Evolutionary conservation across 2,888 invertebrate species (phyloP).

Genomic region (Lepidonotus clava): DNA sequence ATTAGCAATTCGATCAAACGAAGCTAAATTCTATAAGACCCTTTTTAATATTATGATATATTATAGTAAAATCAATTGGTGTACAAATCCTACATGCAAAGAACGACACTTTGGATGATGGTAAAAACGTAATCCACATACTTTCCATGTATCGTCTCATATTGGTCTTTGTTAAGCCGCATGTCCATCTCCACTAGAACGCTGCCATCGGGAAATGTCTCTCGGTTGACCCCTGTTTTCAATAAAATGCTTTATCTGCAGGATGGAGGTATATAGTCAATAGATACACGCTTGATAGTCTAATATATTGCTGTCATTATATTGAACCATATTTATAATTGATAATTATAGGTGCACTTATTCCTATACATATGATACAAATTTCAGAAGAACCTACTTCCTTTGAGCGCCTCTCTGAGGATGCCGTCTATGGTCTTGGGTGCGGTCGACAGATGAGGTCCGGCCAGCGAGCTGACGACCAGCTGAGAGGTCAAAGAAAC

Average conservation of each 20-base stretch:
- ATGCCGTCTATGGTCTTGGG: not conserved
- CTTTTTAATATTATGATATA: too few relatives aligned
- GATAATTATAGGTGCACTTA: not conserved
- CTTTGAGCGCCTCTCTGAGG: not conserved
- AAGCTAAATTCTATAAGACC: too few relatives aligned
- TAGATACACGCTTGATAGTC: too few relatives aligned
- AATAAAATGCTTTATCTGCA: too few relatives aligned
- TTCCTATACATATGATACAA: not conserved
- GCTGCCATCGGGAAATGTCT: constrained; percentile 9
- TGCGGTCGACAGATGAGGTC: not conserved
- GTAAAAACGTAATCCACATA: not conserved
- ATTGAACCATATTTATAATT: not conserved
- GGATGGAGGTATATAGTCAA: too few relatives aligned
- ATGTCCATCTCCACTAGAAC: constrained; percentile 47
- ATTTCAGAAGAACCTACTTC: not conserved
- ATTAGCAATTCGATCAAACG: too few relatives aligned
- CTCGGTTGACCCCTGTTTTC: not conserved
- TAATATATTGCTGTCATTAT: not conserved
- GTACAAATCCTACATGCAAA: not conserved
- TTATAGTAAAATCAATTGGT: not conserved
- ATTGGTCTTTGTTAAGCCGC: constrained; percentile 35
- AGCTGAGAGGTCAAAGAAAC: too few relatives aligned
- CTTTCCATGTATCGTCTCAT: constrained; percentile 36
- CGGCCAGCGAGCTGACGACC: too few relatives aligned
- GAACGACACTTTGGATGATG: not conserved